phyloP scores from a whole-genome alignment of 2,113 vertebrate species.

The Lagenorhynchus albirostris region DNA sequence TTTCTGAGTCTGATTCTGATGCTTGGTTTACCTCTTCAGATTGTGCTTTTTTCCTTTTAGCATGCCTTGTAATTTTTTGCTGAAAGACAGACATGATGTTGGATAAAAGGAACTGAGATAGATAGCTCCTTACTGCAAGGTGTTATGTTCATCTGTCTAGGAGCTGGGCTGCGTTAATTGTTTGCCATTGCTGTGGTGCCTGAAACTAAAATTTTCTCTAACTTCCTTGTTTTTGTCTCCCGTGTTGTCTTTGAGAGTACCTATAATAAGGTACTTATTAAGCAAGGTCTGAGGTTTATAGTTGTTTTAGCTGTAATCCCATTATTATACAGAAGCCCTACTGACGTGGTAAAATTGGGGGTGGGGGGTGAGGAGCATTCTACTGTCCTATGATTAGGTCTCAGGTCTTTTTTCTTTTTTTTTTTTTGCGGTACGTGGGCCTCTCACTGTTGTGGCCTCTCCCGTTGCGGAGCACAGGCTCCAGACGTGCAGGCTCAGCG shows the following conservation, averaged over 20 bases:
- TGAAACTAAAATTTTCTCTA: constrained; percentile 8
- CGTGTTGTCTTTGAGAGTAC: neutral
- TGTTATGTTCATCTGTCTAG: neutral
- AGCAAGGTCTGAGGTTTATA: neutral
- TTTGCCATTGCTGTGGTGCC: neutral
- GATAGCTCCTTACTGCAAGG: neutral
- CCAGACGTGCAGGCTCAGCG: too few species aligned
- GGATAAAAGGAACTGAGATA: neutral
- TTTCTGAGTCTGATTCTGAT: neutral
- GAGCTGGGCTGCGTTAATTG: neutral
- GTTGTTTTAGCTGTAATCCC: neutral
- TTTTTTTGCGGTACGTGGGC: too few species aligned
- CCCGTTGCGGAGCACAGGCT: too few species aligned
- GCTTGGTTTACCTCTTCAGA: neutral
- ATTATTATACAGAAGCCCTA: neutral
- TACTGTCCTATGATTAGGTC: neutral
- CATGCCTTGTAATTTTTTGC: neutral
- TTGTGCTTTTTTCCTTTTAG: neutral
- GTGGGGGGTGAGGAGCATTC: neutral
- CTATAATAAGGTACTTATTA: neutral
- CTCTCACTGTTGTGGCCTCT: too few species aligned
- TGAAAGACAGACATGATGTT: neutral
- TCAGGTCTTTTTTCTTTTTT: neutral
- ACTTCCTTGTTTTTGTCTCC: constrained; percentile 18
- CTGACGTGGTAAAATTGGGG: neutral